A percentile compares a stretch with the other conserved stretches of the same genome.
These are phyloP conservation scores for Bombycilla garrulus DNA, from an alignment of 2,113 vertebrate species.

Conservation along the genomic window DNA sequence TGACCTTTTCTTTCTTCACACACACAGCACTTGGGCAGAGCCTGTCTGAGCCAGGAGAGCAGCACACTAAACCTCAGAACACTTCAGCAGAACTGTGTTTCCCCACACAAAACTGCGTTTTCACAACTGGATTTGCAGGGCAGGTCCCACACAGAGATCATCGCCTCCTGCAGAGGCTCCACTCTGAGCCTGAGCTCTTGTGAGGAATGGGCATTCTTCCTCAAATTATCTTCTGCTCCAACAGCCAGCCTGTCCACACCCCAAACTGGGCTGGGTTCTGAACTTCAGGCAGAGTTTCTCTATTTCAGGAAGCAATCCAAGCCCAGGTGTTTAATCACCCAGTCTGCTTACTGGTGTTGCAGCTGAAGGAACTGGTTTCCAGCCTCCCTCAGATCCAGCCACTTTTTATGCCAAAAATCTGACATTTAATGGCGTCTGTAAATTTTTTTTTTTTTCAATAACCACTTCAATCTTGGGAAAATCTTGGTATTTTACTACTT, in stretches of 20 bases:
- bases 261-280: neutral
- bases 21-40: neutral
- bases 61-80: neutral
- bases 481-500: neutral
- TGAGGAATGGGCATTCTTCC: neutral
- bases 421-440: neutral
- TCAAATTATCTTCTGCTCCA: neutral
- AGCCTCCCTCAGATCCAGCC: neutral
- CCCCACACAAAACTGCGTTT: neutral
- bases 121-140: neutral
- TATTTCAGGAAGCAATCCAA: neutral
- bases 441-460: neutral
- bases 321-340: neutral
- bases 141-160: neutral
- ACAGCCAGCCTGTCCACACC: neutral
- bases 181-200: rapidly evolving
- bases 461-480: neutral
- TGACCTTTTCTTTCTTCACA: neutral
- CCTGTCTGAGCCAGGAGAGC: neutral
- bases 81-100: neutral
- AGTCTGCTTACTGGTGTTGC: neutral
- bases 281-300: neutral
- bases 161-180: neutral
- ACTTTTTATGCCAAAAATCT: neutral
- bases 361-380: neutral